Conservation (phyloP, 2,797 vertebrate genomes). For the Oryzias sinensis region DNA sequence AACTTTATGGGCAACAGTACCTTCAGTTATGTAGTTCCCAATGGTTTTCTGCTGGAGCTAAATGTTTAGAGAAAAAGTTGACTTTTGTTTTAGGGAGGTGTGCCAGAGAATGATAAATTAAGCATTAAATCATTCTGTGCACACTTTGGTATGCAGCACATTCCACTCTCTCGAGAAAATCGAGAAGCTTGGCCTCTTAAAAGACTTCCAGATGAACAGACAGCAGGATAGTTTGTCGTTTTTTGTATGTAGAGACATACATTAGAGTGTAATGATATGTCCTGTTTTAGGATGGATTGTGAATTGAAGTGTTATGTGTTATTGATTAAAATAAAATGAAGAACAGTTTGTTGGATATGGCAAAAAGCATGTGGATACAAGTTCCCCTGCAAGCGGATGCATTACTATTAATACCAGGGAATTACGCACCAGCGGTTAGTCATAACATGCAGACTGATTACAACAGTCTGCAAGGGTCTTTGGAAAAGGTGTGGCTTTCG, state of each 20-base stretch:
- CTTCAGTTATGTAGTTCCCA: too few relatives aligned
- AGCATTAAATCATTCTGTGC: conserved; percentile 4
- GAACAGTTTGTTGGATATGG: neutral
- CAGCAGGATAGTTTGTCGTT: neutral
- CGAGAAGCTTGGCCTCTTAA: conserved; percentile 7
- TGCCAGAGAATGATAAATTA: conserved; percentile 13
- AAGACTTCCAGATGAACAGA: conserved; percentile 3
- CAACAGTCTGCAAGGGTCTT: conserved; percentile 9
- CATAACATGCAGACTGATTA: conserved; percentile 27
- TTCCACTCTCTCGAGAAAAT: neutral
- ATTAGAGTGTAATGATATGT: too few relatives aligned
- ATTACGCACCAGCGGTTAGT: conserved; percentile 9
- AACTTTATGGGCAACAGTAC: too few relatives aligned
- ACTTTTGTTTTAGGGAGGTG: conserved; percentile 20
- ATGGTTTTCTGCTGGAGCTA: too few relatives aligned
- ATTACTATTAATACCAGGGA: neutral
- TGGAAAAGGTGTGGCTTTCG: neutral
- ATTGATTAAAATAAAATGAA: too few relatives aligned
- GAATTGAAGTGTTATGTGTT: too few relatives aligned
- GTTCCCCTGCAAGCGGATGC: too few relatives aligned
- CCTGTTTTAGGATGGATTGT: too few relatives aligned
- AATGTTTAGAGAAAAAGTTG: too few relatives aligned
- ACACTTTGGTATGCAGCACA: neutral
- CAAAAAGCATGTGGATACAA: neutral
- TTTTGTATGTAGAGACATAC: too few relatives aligned